Base-by-base conservation (phyloP, 2,888 invertebrate genomes). In the Clitarchus hookeri region DNA sequence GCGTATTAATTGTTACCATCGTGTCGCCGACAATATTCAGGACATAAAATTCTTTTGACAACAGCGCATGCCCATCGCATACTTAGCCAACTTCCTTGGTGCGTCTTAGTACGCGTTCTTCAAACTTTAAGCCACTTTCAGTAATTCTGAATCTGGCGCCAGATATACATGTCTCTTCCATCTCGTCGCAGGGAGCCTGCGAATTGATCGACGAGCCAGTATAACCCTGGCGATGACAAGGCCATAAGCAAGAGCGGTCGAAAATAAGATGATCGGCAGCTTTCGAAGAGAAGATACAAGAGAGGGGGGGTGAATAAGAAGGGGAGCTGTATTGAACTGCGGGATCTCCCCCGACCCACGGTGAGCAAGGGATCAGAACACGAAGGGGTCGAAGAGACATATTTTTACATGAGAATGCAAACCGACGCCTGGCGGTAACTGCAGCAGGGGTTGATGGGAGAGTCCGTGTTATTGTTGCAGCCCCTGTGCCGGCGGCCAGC, bases 261-360 rank as follows among this genome's bases (percentile, higher is more conserved):
- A 65, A 65, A 65, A 65, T 65, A 65, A 65, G 65, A 65, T 65
- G 65, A 65, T 65, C 65, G 65, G 65, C 65, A 65, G 65, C 65
- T 65, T n/a, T 65, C n/a, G 65, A n/a, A 65, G n/a, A n/a, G 65
- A n/a, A 36, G 36, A 36, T n/a, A n/a, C n/a, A n/a, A 36, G 36
- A 3, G 36, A 36, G 36, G 36, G 23, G 65, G 65, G 65, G 0
- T 65, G 65, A n/a, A 65, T 23, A 19, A 19, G 0, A 19, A 65
- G n/a, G 65, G 65, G 65, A 8, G 65, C n/a, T 23, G 65, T 65
- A 65, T 65, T 65, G 65, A 65, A 65, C 65, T 3, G 65, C 65
- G n/a, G 0, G 19, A 65, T 65, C 65, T 8, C n/a, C 65, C 65
- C 65, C 48, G 16, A 48, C 48, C 16, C 48, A 3, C 65, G 65